Evolutionary conservation across 2,113 vertebrate species (phyloP).

Genomic region (Planiliza haematocheilus): DNA sequence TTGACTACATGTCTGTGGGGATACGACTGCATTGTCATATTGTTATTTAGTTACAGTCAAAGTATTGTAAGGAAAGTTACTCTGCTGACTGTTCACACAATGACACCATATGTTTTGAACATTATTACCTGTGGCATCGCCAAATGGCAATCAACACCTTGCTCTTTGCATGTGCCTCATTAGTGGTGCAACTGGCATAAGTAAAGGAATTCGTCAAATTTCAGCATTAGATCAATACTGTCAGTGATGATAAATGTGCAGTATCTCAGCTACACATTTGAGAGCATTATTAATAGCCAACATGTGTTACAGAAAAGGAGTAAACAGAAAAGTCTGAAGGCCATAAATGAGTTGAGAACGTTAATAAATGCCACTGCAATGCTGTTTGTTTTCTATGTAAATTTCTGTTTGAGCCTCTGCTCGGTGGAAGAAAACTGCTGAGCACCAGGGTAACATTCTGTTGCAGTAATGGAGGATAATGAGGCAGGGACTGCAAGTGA

Average conservation of each 20-base stretch:
- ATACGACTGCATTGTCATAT: too few species aligned
- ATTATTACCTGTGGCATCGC: too few species aligned
- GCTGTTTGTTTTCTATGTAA: constrained; percentile 15
- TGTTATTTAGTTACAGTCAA: too few species aligned
- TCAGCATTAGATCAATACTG: neutral
- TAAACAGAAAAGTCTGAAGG: neutral
- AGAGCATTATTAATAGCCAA: neutral
- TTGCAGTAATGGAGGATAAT: constrained; percentile 17
- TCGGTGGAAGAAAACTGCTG: neutral
- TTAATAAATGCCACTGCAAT: neutral
- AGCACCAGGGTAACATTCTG: neutral
- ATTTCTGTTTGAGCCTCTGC: constrained; percentile 2
- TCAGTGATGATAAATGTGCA: neutral
- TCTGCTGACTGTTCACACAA: too few species aligned
- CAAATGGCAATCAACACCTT: neutral
- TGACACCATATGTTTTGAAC: too few species aligned
- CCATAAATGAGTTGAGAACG: neutral
- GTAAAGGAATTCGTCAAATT: neutral
- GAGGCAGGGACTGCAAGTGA: neutral
- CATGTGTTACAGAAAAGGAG: neutral
- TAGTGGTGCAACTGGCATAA: neutral
- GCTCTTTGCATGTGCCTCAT: neutral
- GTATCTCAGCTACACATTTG: neutral
- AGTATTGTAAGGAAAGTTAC: too few species aligned
- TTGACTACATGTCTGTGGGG: too few species aligned